Conservation (phyloP, 2,888 invertebrate genomes). For the Chymomyza caudatula region DNA sequence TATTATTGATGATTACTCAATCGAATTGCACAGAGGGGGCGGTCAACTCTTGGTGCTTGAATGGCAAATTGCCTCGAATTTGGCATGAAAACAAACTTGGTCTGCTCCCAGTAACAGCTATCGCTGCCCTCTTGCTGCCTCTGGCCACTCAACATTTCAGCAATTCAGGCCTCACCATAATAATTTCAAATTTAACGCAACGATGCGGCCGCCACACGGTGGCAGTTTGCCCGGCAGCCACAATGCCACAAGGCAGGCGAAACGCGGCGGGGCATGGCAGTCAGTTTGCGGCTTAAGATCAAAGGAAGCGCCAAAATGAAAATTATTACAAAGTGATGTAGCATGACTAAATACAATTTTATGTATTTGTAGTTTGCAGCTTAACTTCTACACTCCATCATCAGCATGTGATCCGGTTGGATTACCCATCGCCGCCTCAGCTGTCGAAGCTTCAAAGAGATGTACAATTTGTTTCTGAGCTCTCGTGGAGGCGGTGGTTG, state of each 20-base stretch:
- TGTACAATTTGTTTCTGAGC: constrained; percentile 5
- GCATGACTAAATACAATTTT: constrained; percentile 78
- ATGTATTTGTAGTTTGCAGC: constrained; percentile 49
- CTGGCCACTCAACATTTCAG: constrained; percentile 13
- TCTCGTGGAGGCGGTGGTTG: constrained; percentile 26
- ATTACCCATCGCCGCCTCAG: not conserved
- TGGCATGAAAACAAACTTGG: constrained; percentile 29
- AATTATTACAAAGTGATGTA: constrained; percentile 78
- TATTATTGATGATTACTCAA: constrained; percentile 62
- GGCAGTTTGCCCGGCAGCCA: constrained; percentile 51
- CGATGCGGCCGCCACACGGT: constrained; percentile 56
- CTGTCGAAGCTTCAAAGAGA: constrained; percentile 5
- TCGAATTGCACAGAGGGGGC: constrained; percentile 31
- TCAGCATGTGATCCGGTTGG: constrained; percentile 11
- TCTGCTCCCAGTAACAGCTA: constrained; percentile 6
- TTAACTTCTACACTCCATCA: constrained; percentile 44
- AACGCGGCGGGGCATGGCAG: constrained; percentile 37
- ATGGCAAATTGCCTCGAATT: constrained; percentile 32
- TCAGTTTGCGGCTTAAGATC: constrained; percentile 67
- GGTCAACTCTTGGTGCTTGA: not conserved
- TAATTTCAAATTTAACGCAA: constrained; percentile 64
- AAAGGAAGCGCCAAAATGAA: constrained; percentile 74
- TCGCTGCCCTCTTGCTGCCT: constrained; percentile 14
- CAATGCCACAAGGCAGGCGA: not conserved
- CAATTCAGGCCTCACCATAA: constrained; percentile 25